A percentile compares a stretch with the other conserved stretches of the same genome.
Conservation (phyloP, 2,113 vertebrate species). For the Mustela nigripes region DNA sequence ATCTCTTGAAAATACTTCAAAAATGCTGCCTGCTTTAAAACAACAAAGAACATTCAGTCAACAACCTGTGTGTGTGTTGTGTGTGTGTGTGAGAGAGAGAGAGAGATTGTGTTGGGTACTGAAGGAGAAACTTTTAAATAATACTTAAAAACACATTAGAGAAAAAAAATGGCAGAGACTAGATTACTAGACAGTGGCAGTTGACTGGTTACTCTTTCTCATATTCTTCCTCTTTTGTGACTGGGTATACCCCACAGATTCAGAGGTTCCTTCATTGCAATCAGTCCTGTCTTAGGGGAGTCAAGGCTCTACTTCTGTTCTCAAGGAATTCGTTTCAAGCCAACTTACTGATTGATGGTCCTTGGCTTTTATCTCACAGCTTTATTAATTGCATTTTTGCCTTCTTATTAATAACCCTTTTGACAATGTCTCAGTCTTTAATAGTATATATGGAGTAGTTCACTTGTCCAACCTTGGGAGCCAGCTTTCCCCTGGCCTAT, state of each 20-base stretch:
- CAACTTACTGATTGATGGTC: neutral
- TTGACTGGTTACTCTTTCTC: neutral
- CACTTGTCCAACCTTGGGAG: neutral
- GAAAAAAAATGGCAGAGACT: neutral
- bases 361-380: neutral
- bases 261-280: neutral
- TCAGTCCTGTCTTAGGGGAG: neutral
- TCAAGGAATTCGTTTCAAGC: neutral
- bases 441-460: neutral
- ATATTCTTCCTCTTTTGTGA: neutral
- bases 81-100: neutral
- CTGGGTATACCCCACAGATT: neutral
- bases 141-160: neutral
- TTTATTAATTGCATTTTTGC: neutral
- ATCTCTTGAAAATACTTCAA: neutral
- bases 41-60: neutral
- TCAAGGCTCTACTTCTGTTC: neutral
- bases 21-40: conserved; percentile 17
- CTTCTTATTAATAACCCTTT: neutral
- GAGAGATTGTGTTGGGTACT: neutral
- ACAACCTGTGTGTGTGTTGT: neutral
- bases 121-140: neutral
- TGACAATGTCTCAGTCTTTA: neutral
- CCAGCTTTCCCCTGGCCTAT: neutral
- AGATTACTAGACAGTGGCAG: neutral